Evolutionary conservation across 2,797 vertebrate genomes (phyloP).

Genomic region (Syndactyla subalaris): DNA sequence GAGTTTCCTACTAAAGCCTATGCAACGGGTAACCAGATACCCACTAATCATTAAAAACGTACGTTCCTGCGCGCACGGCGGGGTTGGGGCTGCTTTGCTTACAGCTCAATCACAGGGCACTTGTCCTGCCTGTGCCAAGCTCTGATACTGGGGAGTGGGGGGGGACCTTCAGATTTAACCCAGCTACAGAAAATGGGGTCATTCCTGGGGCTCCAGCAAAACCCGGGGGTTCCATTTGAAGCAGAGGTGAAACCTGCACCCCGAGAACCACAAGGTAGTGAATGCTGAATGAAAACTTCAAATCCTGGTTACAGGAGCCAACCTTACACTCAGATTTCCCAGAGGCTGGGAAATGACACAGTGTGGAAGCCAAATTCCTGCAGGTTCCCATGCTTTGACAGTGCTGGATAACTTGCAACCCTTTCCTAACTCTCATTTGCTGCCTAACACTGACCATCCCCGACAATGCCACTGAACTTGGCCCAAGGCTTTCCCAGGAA

Average conservation of each 20-base stretch:
- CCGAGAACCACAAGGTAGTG: not conserved
- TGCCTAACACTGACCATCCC: not conserved
- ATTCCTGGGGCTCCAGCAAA: not conserved
- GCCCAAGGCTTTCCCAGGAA: not conserved
- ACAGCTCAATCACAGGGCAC: not conserved
- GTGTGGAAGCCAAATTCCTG: not conserved
- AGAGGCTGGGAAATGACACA: rapidly evolving
- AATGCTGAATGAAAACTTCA: not conserved
- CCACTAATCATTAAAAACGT: slow-evolving; percentile 99
- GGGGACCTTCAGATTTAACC: not conserved
- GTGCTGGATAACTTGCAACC: not conserved
- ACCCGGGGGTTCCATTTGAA: not conserved
- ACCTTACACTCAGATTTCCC: not conserved
- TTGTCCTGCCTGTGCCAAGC: not conserved
- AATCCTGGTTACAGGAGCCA: not conserved
- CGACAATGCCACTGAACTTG: not conserved
- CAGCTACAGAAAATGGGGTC: not conserved
- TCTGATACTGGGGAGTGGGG: not conserved
- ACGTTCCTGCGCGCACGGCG: slow-evolving; percentile 58
- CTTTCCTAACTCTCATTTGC: not conserved
- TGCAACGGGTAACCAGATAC: slow-evolving; percentile 98
- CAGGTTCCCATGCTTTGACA: not conserved
- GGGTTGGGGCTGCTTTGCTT: slow-evolving; percentile 34
- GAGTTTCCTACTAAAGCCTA: slow-evolving; percentile 97
- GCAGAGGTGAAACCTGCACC: not conserved